Conservation (phyloP, 1,140 invertebrate genomes). For the Hydropsyche tenuis region DNA sequence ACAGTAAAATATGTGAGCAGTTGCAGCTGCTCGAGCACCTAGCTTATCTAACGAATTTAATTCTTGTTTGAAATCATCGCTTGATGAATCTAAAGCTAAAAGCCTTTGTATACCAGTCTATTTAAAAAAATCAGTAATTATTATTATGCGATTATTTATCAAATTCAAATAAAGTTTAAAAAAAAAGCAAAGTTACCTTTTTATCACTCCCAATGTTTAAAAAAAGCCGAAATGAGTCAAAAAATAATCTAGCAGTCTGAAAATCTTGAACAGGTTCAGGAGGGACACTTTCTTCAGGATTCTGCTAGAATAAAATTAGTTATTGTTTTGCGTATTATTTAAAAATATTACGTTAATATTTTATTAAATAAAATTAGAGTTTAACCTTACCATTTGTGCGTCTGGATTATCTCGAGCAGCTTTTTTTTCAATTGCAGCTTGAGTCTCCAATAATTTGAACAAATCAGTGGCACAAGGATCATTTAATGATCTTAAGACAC, state of each 20-base stretch:
- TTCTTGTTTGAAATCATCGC: constrained; percentile 75
- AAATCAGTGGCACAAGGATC: constrained; percentile 58
- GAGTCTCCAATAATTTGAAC: constrained; percentile 63
- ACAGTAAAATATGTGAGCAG: constrained; percentile 91
- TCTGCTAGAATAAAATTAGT: constrained; percentile 50
- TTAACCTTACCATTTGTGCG: constrained; percentile 41
- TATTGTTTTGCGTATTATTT: no score
- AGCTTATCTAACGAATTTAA: constrained; percentile 78
- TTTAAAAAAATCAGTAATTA: neutral
- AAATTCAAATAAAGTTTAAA: no score
- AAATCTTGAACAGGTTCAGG: constrained; percentile 88
- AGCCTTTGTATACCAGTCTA: constrained; percentile 66
- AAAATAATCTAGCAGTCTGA: constrained; percentile 90
- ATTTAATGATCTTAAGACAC: constrained; percentile 67
- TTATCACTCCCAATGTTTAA: constrained; percentile 76
- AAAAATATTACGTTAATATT: no score
- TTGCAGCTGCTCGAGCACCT: constrained; percentile 86
- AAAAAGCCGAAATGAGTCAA: constrained; percentile 90
- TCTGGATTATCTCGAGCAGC: constrained; percentile 56
- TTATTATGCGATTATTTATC: no score
- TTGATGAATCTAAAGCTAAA: constrained; percentile 77
- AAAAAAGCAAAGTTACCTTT: constrained; percentile 55
- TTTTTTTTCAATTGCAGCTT: constrained; percentile 62
- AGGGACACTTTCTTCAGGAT: constrained; percentile 76
- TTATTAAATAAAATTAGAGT: constrained; percentile 1